phyloP scores from a whole-genome alignment of 1,140 invertebrate species.

The Brachionus plicatilis region DNA sequence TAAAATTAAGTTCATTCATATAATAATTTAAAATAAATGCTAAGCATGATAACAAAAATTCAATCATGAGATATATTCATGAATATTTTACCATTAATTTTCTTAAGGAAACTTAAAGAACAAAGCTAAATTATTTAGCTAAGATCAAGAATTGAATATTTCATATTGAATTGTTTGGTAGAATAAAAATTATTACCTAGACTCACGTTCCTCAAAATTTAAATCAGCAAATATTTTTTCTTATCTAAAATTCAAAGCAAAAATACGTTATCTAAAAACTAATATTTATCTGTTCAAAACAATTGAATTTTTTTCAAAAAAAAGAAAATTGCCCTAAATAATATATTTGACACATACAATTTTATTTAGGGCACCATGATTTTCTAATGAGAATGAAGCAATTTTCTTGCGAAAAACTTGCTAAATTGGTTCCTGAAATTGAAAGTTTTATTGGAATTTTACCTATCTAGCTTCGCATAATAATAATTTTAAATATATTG shows the following conservation, averaged over 20 bases:
- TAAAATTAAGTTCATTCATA: too few relatives aligned
- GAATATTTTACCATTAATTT: too few relatives aligned
- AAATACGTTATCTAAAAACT: background rate
- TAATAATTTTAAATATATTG: too few relatives aligned
- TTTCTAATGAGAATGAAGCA: background rate
- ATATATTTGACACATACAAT: background rate
- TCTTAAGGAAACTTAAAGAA: too few relatives aligned
- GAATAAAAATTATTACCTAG: background rate
- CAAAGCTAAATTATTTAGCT: too few relatives aligned
- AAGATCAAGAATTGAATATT: too few relatives aligned
- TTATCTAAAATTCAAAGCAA: background rate
- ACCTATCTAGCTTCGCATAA: too few relatives aligned
- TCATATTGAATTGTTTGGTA: background rate
- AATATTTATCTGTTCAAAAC: background rate
- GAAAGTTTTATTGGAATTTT: background rate
- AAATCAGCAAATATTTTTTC: background rate
- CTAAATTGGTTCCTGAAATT: background rate
- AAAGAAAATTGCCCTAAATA: background rate
- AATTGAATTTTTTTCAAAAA: background rate
- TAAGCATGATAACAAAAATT: too few relatives aligned
- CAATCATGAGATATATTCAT: too few relatives aligned
- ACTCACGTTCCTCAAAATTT: background rate
- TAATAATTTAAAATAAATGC: too few relatives aligned
- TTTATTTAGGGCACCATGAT: background rate
- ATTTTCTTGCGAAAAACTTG: background rate